Base-by-base conservation (phyloP, 1,140 invertebrate species). In the Lasioglossum albipes region DNA sequence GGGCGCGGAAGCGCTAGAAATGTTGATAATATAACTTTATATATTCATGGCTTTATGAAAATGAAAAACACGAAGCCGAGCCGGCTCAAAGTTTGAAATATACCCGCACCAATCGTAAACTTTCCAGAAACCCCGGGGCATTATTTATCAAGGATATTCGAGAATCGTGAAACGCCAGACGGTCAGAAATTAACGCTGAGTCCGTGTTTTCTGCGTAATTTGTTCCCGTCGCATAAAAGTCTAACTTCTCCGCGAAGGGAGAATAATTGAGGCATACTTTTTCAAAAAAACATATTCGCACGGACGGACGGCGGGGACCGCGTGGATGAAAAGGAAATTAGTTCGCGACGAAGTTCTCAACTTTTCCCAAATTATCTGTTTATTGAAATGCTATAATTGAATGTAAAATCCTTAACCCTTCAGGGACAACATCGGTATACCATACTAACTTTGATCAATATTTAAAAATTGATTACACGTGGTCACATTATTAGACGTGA, bases 71-170 rank as follows among this genome's bases (percentile, higher is more conserved):
- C 65, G 75, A 59, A 27, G 41, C 36, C n/a, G 75, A 45, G 74
- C 22, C n/a, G 74, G 74, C 16, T 18, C 59, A 57, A 68, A 76
- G 75, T 69, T 76, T 45, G 75, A 68, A 59, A 69, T 66, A 52
- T 59, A 31, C 49, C 41, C 52, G 65, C 45, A 59, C 75, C 65
- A 76, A 76, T 76, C 75, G 59, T 45, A 68, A 76, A 68, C 52
- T 69, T 76, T 69, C 52, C 36, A 16, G 65, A 57, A 69, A 57
- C 75, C 75, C 49, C 22, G 22, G 49, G 68, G 65, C 22, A 69
- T 76, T 76, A 76, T 76, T 76, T 76, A 76, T 76, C 75, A 76
- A 76, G 75, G 75, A 69, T 59, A 76, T 75, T 76, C 52, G 75
- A 76, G 65, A 57, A 76, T 64, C 65, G 41, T 76, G 65, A 68